Percentiles rank a stretch among this genome's conserved stretches.
Evolutionary conservation across 1,140 invertebrate genomes (phyloP).

Genomic region (Calliphora vicina): DNA sequence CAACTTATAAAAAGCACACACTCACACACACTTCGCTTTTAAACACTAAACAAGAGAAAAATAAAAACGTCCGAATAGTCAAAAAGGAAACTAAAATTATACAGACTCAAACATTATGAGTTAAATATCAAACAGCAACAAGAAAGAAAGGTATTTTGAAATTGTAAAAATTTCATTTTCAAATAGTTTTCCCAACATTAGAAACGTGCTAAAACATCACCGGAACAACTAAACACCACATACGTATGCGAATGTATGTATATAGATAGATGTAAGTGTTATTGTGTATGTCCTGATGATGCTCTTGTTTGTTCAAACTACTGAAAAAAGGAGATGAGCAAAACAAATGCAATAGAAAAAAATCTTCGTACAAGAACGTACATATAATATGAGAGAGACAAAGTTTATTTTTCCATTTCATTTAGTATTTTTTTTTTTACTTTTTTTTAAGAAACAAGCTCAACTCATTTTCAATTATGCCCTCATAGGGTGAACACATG

Average conservation of each 20-base stretch:
- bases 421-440: not conserved
- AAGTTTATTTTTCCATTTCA: not conserved
- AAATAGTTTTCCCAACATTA: not conserved
- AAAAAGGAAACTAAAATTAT: not conserved
- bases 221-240: not conserved
- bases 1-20: not conserved
- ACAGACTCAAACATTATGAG: not conserved
- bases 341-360: not conserved
- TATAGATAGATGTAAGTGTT: too few relatives aligned
- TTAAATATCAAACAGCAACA: not conserved
- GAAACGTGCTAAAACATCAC: not conserved
- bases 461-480: constrained; percentile 29
- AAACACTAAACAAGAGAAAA: not conserved
- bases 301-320: not conserved
- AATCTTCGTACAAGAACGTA: not conserved
- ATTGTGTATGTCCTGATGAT: too few relatives aligned
- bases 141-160: not conserved
- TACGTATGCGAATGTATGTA: too few relatives aligned
- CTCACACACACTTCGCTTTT: not conserved
- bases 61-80: not conserved
- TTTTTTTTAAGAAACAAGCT: not conserved
- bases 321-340: not conserved
- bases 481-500: not conserved
- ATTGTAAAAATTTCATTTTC: constrained; percentile 11
- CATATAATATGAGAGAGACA: not conserved